phyloP scores from a whole-genome alignment of 1,140 invertebrate species.

The Drosophila arizonae region DNA sequence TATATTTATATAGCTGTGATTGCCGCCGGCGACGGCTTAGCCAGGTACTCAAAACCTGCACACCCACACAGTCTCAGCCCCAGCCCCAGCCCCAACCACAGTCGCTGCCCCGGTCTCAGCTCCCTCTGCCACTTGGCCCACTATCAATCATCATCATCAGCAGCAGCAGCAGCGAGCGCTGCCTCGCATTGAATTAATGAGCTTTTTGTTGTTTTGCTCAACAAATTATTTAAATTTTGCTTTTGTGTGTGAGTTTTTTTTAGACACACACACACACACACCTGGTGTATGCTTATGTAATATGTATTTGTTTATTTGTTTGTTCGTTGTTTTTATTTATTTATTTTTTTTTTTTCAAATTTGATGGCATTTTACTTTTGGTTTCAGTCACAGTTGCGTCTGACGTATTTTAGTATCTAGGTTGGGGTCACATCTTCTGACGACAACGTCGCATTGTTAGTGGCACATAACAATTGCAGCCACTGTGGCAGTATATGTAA shows the following conservation, averaged over 20 bases:
- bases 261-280: conserved; percentile 11
- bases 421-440: conserved; percentile 77
- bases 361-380: conserved; percentile 77
- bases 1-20: conserved; percentile 11
- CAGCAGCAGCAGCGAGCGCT: background rate
- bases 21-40: background rate
- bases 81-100: too few species aligned
- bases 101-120: background rate
- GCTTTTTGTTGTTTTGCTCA: conserved; percentile 43
- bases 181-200: conserved; percentile 54
- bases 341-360: conserved; percentile 53
- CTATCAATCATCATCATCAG: conserved; percentile 41
- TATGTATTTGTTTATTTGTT: conserved; percentile 32
- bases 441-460: conserved; percentile 54
- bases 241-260: conserved; percentile 31
- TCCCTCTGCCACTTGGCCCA: background rate
- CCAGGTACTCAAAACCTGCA: conserved; percentile 22
- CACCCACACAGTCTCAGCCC: background rate
- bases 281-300: conserved; percentile 61
- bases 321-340: background rate
- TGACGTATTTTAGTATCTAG: conserved; percentile 59
- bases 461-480: conserved; percentile 50
- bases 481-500: conserved; percentile 26
- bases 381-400: conserved; percentile 58
- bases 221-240: conserved; percentile 57